Evolutionary conservation across 2,113 vertebrate species (phyloP), one percentile per base, ranked within the genome.

Genomic region (Lipophrys pholis): DNA sequence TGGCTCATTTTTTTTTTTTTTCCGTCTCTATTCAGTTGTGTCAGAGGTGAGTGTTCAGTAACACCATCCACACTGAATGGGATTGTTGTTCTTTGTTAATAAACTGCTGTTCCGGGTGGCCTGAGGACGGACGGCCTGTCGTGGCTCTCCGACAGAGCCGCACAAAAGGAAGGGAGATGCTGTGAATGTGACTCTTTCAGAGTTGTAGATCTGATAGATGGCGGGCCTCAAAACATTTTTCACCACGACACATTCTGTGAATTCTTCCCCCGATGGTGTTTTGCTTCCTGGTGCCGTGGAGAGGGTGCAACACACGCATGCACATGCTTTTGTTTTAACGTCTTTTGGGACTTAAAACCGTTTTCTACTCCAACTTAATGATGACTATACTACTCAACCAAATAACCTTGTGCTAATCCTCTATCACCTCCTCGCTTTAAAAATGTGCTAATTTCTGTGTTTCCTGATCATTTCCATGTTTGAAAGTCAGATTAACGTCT

Each of bases 181-280:
- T 53, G 38, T 73, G 50, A 74, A 52, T 61, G 59, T 56, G 21
- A 21, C 52, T 67, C 80, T 69, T 52, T 67, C 65, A 67, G 14
- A 62, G 46, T 6, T 11, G 15, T 38, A 41, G 35, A 45, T 59
- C 16, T 60, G 21, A 54, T 15, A 0, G 39, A 46, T 38, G 8
- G 45, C 6, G 16, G 45, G 60, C 76, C 65, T 69, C 75, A 30
- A 41, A 14, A 7, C 30, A 17, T 76, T 73, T 63, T 45, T 73
- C 73, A 69, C 65, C n/a, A 0, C 42, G 73, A 73, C 82, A 66
- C 58, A 50, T 56, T 51, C 48, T 72, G 57, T 42, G 62, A 50
- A 76, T 53, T 72, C 72, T 52, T 76, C 16, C 7, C 2, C 30
- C 12, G 42, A 21, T 41, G 39, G 46, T 48, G 65, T 14, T 30